Evolutionary conservation across 2,113 vertebrate species (phyloP), one percentile per base, ranked within the genome.

Genomic region (Ascaphus truei): DNA sequence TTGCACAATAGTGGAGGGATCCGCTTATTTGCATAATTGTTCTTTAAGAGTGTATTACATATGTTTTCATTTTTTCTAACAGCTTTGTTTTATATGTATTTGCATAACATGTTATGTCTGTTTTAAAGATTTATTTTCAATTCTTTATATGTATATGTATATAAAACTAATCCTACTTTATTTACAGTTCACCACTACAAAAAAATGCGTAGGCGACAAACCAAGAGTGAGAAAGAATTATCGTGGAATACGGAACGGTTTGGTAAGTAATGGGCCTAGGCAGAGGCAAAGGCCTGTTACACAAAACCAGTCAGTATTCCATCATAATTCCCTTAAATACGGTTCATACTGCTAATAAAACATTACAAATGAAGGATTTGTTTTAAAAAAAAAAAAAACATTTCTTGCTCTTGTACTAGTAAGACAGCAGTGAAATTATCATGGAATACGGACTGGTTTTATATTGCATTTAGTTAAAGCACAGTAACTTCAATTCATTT

Each of bases 151-250:
- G n/a, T n/a, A n/a, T n/a, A n/a, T n/a, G n/a, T n/a, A n/a, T n/a
- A n/a, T n/a, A n/a, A n/a, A n/a, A 82, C 71, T 62, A 71, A 67
- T 69, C 75, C 76, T 80, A 68, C 73, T 74, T 77, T 76, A 77
- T 81, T 80, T 74, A 69, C 60, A 41, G 60, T 72, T 58, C 71
- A 60, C 74, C 68, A 74, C 72, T 76, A 63, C 68, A 78, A 76
- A 61, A 64, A 72, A 69, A 61, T 51, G 25, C 56, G 52, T 61
- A 69, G 67, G 67, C 27, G 67, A 69, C 61, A 69, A 69, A 47
- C 60, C 67, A 43, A 33, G 67, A 51, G 67, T 69, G 29, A 60
- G 67, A 18, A 51, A 57, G 57, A 69, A 69, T 69, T 69, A 69
- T 69, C 67, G 67, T 69, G 67, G 67, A 69, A 69, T 69, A 69